Evolutionary conservation across 2,113 vertebrate species (phyloP).

Genomic region (Hippoglossus stenolepis): DNA sequence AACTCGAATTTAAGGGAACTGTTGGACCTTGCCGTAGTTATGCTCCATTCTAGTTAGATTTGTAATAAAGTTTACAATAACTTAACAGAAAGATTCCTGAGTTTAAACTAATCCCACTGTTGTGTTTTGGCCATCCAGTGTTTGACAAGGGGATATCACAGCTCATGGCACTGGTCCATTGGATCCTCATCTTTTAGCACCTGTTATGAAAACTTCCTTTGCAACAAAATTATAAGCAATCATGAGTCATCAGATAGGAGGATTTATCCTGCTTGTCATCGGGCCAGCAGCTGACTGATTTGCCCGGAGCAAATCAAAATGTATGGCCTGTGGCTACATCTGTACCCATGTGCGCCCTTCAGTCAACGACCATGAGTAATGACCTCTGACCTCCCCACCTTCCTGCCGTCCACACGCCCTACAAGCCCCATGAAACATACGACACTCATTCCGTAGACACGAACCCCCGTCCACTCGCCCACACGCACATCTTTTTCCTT

Average conservation of each 20-base stretch:
- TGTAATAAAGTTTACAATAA: too few relatives aligned
- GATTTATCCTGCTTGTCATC: constrained; percentile 47
- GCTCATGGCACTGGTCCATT: constrained; percentile 47
- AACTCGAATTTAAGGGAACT: too few relatives aligned
- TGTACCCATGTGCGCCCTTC: constrained; percentile 3
- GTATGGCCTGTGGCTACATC: constrained; percentile 39
- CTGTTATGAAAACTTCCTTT: constrained; percentile 63
- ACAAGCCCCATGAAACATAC: neutral
- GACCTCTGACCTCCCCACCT: constrained; percentile 42
- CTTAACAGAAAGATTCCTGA: too few relatives aligned
- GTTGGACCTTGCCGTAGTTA: too few relatives aligned
- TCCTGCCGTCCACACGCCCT: constrained; percentile 23
- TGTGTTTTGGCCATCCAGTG: neutral
- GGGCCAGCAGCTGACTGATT: constrained; percentile 26
- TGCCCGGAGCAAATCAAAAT: constrained; percentile 8
- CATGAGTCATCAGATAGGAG: constrained; percentile 58
- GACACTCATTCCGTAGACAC: constrained; percentile 15
- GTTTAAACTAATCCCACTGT: neutral
- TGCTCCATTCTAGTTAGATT: too few relatives aligned
- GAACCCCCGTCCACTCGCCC: constrained; percentile 17
- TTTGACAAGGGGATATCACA: neutral
- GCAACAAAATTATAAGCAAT: constrained; percentile 46
- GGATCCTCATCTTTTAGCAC: constrained; percentile 50
- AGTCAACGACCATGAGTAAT: neutral
- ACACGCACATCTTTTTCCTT: constrained; percentile 68